Conservation (phyloP, 2,113 vertebrate species). For the Campylomormyrus tamandua region DNA sequence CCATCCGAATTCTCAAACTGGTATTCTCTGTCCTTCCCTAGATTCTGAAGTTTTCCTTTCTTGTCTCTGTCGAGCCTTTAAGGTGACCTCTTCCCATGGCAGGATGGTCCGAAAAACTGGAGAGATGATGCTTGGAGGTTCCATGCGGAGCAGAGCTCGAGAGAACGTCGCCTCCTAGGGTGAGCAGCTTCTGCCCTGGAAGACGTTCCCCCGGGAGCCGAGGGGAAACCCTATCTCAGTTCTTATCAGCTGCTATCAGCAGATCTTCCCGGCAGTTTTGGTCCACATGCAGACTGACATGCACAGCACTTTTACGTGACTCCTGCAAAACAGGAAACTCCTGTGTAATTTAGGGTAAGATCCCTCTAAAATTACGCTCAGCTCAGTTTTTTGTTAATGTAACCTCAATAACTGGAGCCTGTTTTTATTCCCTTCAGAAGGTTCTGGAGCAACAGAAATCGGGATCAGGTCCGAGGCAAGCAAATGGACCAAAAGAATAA, state of each 20-base stretch:
- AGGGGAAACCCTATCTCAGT: slow-evolving; percentile 30
- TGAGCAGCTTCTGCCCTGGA: slow-evolving; percentile 30
- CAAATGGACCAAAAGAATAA: not conserved
- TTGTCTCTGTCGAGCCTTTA: not conserved
- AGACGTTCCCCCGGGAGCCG: slow-evolving; percentile 17
- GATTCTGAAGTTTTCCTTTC: not conserved
- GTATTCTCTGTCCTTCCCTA: not conserved
- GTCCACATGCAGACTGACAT: slow-evolving; percentile 32
- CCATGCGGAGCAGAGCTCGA: not conserved
- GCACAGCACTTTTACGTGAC: slow-evolving; percentile 9
- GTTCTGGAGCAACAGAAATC: slow-evolving; percentile 10
- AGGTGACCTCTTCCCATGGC: not conserved
- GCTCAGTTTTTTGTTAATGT: not conserved
- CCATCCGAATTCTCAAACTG: not conserved
- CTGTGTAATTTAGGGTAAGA: slow-evolving; percentile 9
- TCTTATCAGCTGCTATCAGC: slow-evolving; percentile 35
- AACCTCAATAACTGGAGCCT: slow-evolving; percentile 9
- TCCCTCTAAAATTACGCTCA: not conserved
- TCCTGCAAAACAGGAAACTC: slow-evolving; percentile 40
- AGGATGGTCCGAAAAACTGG: not conserved
- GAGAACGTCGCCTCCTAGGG: slow-evolving; percentile 14
- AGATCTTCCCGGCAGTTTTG: slow-evolving; percentile 31
- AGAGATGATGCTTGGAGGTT: not conserved
- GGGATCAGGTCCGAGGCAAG: not conserved
- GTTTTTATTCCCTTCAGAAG: slow-evolving; percentile 23